These are phyloP conservation scores for Polydrusus pterygomalis DNA, from an alignment of 2,888 invertebrate species.

Conservation along the genomic window DNA sequence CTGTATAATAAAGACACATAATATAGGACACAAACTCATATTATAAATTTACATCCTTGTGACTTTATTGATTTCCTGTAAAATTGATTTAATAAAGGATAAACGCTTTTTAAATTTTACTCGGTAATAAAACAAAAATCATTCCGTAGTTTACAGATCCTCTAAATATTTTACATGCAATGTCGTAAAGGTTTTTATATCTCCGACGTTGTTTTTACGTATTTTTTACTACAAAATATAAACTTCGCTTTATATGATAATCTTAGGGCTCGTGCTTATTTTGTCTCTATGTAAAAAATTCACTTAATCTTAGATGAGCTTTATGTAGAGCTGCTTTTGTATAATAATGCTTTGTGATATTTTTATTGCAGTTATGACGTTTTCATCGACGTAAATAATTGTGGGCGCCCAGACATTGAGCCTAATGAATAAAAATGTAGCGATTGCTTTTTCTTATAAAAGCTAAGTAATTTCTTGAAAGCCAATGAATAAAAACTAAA, in stretches of 20 bases:
- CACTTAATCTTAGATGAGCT: slow-evolving; percentile 1
- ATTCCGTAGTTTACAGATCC: neutral
- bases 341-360: neutral
- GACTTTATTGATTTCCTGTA: too few species aligned
- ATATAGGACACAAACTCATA: too few species aligned
- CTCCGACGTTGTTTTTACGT: neutral
- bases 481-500: too few species aligned
- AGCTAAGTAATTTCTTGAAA: too few species aligned
- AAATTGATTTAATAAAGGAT: neutral
- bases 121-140: neutral
- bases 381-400: too few species aligned
- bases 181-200: slow-evolving; percentile 12
- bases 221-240: neutral
- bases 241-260: slow-evolving; percentile 10
- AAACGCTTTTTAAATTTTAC: neutral
- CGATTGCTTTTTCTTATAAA: too few species aligned
- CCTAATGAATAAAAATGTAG: too few species aligned
- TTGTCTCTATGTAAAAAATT: slow-evolving; percentile 1
- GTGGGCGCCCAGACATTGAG: too few species aligned
- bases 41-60: too few species aligned
- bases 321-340: neutral
- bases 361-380: slow-evolving; percentile 6
- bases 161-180: slow-evolving; percentile 6
- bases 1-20: too few species aligned
- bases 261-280: neutral